Evolutionary conservation across 2,888 invertebrate genomes (phyloP).

Genomic region (Napeogenes sylphis): DNA sequence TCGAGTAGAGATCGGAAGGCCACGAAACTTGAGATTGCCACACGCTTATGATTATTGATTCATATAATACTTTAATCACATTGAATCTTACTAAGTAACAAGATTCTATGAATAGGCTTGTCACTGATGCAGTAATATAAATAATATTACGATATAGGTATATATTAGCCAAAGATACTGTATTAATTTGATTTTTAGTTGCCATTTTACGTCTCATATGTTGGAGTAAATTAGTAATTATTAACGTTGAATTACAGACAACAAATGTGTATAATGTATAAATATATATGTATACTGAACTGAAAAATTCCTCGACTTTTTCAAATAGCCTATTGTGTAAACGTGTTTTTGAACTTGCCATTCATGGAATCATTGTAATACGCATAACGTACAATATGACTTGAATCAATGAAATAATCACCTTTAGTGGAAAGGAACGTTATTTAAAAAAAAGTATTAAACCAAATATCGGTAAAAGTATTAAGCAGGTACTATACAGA

Average conservation of each 20-base stretch:
- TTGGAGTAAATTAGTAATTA: too few species aligned
- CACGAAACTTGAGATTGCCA: slow-evolving; percentile 68
- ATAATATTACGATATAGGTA: too few species aligned
- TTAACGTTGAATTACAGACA: too few species aligned
- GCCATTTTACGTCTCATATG: too few species aligned
- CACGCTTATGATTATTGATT: slow-evolving; percentile 57
- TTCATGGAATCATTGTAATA: slow-evolving; percentile 50
- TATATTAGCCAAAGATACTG: too few species aligned
- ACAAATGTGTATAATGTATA: not conserved
- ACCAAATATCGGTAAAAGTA: too few species aligned
- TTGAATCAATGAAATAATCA: slow-evolving; percentile 33
- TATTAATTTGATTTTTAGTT: too few species aligned
- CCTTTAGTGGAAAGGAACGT: slow-evolving; percentile 25
- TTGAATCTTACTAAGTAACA: slow-evolving; percentile 18
- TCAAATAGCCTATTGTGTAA: slow-evolving; percentile 59
- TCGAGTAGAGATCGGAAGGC: slow-evolving; percentile 70
- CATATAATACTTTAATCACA: slow-evolving; percentile 40
- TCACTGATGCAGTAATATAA: too few species aligned
- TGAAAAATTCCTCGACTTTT: slow-evolving; percentile 50
- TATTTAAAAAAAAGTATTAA: slow-evolving; percentile 19
- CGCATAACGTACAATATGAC: slow-evolving; percentile 22
- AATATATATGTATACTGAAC: slow-evolving; percentile 40
- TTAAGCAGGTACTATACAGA: too few species aligned
- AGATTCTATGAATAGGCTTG: not conserved
- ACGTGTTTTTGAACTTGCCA: slow-evolving; percentile 49